A percentile compares a stretch with the other conserved stretches of the same genome.
Conservation (phyloP, 2,113 vertebrate genomes). For the Oreotrochilus melanogaster region DNA sequence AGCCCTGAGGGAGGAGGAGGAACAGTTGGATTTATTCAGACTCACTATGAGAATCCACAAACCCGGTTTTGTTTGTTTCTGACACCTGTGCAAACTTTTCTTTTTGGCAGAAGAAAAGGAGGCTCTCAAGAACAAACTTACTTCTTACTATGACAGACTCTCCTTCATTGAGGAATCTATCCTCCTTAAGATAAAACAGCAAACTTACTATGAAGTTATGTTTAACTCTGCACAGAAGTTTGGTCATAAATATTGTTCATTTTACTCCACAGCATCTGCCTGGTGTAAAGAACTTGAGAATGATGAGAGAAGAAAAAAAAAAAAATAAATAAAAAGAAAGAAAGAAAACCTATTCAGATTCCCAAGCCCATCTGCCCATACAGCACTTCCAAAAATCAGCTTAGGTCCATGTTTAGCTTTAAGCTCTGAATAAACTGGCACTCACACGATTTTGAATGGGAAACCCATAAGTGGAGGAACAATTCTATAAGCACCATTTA, state of each 20-base stretch:
- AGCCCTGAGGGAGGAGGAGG: neutral
- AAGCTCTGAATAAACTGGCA: neutral
- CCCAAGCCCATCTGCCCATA: neutral
- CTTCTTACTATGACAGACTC: neutral
- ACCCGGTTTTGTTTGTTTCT: slow-evolving; percentile 54
- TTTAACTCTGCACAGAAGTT: neutral
- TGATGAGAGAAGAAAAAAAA: neutral
- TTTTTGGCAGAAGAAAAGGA: neutral
- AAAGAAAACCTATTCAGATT: neutral
- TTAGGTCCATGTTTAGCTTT: neutral
- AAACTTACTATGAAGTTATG: neutral
- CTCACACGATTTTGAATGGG: neutral
- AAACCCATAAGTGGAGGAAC: neutral
- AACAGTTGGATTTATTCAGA: slow-evolving; percentile 8
- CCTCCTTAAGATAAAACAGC: neutral
- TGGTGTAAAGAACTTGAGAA: neutral
- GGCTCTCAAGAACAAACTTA: neutral
- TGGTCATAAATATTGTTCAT: neutral
- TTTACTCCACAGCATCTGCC: neutral
- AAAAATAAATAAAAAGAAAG: no score
- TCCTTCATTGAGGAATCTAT: neutral
- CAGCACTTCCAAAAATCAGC: neutral
- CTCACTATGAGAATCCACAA: slow-evolving; percentile 48
- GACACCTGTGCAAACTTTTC: slow-evolving; percentile 45
- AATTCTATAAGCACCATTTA: neutral